These are phyloP conservation scores for Festucalex cinctus DNA, from an alignment of 2,113 vertebrate species.

Conservation along the genomic window DNA sequence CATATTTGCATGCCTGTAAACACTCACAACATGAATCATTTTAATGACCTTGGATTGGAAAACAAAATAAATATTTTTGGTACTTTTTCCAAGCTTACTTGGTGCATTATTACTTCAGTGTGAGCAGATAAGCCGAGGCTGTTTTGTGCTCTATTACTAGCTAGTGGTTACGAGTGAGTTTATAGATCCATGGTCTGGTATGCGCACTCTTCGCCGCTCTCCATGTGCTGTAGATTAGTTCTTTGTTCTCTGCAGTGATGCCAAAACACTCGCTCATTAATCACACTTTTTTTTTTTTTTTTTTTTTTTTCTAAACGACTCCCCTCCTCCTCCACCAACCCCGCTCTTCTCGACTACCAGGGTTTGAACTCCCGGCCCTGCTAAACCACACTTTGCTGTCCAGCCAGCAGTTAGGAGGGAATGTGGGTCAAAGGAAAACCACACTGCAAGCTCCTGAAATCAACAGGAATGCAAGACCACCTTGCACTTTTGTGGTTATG, in stretches of 20 bases:
- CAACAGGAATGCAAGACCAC: constrained; percentile 36
- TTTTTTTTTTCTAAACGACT: constrained; percentile 45
- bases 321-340: constrained; percentile 32
- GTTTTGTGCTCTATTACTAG: constrained; percentile 15
- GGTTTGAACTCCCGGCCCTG: constrained; percentile 56
- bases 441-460: constrained; percentile 63
- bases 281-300: constrained; percentile 40
- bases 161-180: constrained; percentile 25
- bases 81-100: constrained; percentile 16
- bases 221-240: constrained; percentile 65
- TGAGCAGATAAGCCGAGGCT: constrained; percentile 7
- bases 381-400: constrained; percentile 44
- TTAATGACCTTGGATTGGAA: not conserved
- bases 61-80: not conserved
- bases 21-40: constrained; percentile 5
- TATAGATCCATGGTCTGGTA: constrained; percentile 35
- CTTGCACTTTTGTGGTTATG: constrained; percentile 4
- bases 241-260: constrained; percentile 59
- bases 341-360: constrained; percentile 27
- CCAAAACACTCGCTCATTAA: constrained; percentile 66
- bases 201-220: constrained; percentile 47
- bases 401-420: constrained; percentile 44
- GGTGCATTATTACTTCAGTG: constrained; percentile 16
- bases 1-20: not conserved
- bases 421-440: constrained; percentile 61